These are phyloP conservation scores for Drosophila parabipectinata DNA, from an alignment of 1,140 invertebrate genomes.

Conservation along the genomic window DNA sequence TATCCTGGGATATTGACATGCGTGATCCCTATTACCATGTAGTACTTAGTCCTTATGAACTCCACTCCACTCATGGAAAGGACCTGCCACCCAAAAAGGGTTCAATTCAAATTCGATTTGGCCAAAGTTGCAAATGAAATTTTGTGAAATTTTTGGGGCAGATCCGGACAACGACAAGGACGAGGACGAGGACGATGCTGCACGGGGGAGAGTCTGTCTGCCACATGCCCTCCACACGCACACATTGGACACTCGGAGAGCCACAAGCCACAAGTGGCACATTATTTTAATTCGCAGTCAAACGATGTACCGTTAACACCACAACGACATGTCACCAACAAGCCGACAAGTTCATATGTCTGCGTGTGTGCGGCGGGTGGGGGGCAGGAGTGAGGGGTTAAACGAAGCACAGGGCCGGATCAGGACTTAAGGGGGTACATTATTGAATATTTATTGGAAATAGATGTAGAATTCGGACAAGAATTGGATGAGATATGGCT, in stretches of 20 bases:
- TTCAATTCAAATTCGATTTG: constrained; percentile 81
- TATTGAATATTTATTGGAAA: no score
- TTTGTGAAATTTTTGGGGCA: constrained; percentile 54
- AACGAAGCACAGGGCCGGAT: constrained; percentile 14
- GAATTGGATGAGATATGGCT: no score
- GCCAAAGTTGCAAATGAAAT: constrained; percentile 63
- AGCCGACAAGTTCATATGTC: constrained; percentile 38
- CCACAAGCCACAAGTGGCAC: constrained; percentile 84
- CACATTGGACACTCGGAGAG: constrained; percentile 39
- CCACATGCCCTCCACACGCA: constrained; percentile 8
- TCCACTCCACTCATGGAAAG: constrained; percentile 29
- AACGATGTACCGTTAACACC: constrained; percentile 77
- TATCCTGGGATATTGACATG: no score
- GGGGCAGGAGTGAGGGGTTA: constrained; percentile 4
- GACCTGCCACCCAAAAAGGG: constrained; percentile 51
- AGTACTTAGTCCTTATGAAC: no score
- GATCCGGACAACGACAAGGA: no score
- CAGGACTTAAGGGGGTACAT: neutral
- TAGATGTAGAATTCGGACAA: no score
- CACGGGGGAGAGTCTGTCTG: constrained; percentile 3
- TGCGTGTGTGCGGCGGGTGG: constrained; percentile 2
- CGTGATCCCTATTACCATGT: no score
- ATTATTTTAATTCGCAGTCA: constrained; percentile 83
- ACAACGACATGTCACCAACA: constrained; percentile 58
- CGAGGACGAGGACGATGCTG: no score